phyloP scores from a whole-genome alignment of 2,888 invertebrate species.

The Ypsolopha scabrella region DNA sequence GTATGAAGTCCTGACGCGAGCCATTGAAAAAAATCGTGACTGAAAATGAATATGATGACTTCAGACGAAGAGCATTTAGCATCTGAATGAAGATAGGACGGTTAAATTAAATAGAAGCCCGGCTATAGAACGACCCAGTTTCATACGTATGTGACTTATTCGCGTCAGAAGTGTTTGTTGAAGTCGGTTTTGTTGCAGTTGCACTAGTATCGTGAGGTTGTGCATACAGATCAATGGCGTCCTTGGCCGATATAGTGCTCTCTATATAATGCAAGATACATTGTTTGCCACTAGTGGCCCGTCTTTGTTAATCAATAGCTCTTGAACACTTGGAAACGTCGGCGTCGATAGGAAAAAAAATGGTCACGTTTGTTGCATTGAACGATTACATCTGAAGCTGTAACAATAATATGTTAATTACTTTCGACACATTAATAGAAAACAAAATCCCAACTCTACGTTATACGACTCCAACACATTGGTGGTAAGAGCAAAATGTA shows the following conservation, averaged over 20 bases:
- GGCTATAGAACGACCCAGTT: neutral
- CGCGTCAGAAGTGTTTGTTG: slow-evolving; percentile 1
- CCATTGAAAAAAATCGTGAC: no score
- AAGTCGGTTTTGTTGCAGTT: neutral
- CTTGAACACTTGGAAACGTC: neutral
- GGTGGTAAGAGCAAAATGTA: no score
- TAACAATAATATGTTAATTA: no score
- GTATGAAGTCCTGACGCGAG: no score
- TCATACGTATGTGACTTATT: neutral
- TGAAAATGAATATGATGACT: neutral
- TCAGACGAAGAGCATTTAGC: neutral
- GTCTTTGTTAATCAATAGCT: no score
- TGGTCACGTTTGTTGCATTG: no score
- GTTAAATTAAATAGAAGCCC: neutral
- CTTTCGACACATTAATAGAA: no score
- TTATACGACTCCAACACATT: no score
- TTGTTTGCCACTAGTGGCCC: neutral
- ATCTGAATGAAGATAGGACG: neutral
- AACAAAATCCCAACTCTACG: no score
- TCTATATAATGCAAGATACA: slow-evolving; percentile 15
- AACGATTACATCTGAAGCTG: no score
- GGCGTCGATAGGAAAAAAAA: neutral
- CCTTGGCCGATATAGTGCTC: slow-evolving; percentile 61
- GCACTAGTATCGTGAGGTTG: slow-evolving; percentile 2
- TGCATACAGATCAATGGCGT: slow-evolving; percentile 26